phyloP scores from a whole-genome alignment of 2,888 invertebrate species.

The Dioctria linearis region DNA sequence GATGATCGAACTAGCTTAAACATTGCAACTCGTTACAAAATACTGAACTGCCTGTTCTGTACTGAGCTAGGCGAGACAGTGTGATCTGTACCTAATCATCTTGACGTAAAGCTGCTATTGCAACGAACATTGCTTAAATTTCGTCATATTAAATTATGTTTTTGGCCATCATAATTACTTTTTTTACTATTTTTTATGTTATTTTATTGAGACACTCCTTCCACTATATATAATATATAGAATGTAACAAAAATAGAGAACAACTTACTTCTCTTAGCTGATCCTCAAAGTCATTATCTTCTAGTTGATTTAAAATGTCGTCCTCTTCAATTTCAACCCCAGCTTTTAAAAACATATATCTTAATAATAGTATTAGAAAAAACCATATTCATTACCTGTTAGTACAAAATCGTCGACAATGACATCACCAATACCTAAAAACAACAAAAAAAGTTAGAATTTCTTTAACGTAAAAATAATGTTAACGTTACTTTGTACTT shows the following conservation, averaged over 20 bases:
- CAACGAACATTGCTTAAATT: too few relatives aligned
- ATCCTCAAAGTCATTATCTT: slow-evolving; percentile 69
- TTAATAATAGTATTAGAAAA: neutral
- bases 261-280: slow-evolving; percentile 66
- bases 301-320: slow-evolving; percentile 65
- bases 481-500: slow-evolving; percentile 77
- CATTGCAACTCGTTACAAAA: too few relatives aligned
- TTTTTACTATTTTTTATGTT: too few relatives aligned
- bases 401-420: slow-evolving; percentile 69
- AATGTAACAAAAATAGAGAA: neutral
- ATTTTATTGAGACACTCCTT: too few relatives aligned
- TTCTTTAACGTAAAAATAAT: neutral
- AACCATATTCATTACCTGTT: slow-evolving; percentile 63
- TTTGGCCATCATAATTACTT: too few relatives aligned
- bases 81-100: too few relatives aligned
- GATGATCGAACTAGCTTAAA: too few relatives aligned
- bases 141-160: too few relatives aligned
- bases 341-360: slow-evolving; percentile 9
- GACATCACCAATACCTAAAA: slow-evolving; percentile 65
- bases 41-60: too few relatives aligned
- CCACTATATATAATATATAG: too few relatives aligned
- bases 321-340: slow-evolving; percentile 64
- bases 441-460: slow-evolving; percentile 63
- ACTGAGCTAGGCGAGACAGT: too few relatives aligned
- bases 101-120: too few relatives aligned